These are phyloP conservation scores for Drosophila sturtevanti DNA, from an alignment of 1,140 invertebrate genomes.

Conservation along the genomic window DNA sequence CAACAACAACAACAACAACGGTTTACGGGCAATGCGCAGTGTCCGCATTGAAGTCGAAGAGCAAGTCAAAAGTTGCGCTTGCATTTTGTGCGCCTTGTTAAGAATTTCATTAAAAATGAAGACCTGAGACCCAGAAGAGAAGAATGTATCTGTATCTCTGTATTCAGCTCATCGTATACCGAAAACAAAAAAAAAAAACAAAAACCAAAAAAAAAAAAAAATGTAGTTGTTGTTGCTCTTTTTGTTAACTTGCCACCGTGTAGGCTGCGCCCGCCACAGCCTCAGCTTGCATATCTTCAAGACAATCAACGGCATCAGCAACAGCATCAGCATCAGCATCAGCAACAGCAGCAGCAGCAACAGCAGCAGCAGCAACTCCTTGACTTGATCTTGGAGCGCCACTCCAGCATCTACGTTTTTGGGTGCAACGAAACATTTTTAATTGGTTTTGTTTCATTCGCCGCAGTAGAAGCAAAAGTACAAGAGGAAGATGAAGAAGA, in stretches of 20 bases:
- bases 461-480: neutral
- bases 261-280: slow-evolving; percentile 54
- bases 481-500: neutral
- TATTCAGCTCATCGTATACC: slow-evolving; percentile 39
- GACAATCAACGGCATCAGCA: slow-evolving; percentile 65
- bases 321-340: slow-evolving; percentile 51
- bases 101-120: slow-evolving; percentile 82
- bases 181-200: slow-evolving; percentile 17
- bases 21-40: slow-evolving; percentile 21
- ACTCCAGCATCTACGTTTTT: slow-evolving; percentile 69
- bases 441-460: slow-evolving; percentile 82
- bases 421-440: slow-evolving; percentile 82
- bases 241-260: slow-evolving; percentile 77
- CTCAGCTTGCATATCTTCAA: slow-evolving; percentile 73
- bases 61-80: slow-evolving; percentile 27
- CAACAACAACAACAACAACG: no score
- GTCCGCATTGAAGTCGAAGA: slow-evolving; percentile 33
- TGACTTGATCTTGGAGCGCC: slow-evolving; percentile 5
- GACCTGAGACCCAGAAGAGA: slow-evolving; percentile 73
- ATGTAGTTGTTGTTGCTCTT: slow-evolving; percentile 72
- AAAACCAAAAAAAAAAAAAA: slow-evolving; percentile 57
- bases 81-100: slow-evolving; percentile 81
- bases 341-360: slow-evolving; percentile 51
- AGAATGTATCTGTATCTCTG: slow-evolving; percentile 58
- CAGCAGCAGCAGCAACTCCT: slow-evolving; percentile 27